A percentile compares a stretch with the other conserved stretches of the same genome.
phyloP scores from a whole-genome alignment of 2,888 invertebrate genomes.

The Lampropteryx suffumata region DNA sequence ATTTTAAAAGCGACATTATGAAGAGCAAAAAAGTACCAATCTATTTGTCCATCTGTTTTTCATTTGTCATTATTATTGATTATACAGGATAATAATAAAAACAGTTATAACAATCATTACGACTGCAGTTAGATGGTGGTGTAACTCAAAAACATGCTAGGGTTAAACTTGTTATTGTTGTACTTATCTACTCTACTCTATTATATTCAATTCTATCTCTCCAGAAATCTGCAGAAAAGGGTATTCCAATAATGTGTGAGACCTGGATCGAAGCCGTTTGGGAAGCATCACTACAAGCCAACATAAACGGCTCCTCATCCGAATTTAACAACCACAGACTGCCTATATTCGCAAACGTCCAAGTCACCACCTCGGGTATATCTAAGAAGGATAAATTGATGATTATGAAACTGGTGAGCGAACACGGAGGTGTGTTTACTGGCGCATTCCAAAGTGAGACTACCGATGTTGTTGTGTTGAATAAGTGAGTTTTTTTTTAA shows the following conservation, averaged over 20 bases:
- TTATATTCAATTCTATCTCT: neutral
- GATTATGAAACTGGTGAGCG: constrained; percentile 86
- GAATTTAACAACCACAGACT: constrained; percentile 83
- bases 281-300: constrained; percentile 85
- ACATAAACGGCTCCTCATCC: constrained; percentile 84
- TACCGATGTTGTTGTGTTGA: constrained; percentile 82
- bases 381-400: constrained; percentile 83
- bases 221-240: constrained; percentile 86
- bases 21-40: too few relatives aligned
- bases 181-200: too few relatives aligned
- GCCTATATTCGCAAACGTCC: constrained; percentile 90
- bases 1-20: too few relatives aligned
- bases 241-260: constrained; percentile 88
- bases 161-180: too few relatives aligned
- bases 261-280: constrained; percentile 93
- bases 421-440: constrained; percentile 87
- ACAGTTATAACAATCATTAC: too few relatives aligned
- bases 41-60: too few relatives aligned
- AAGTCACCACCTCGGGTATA: constrained; percentile 91
- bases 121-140: too few relatives aligned
- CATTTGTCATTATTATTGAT: too few relatives aligned
- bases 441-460: constrained; percentile 77
- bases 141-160: too few relatives aligned
- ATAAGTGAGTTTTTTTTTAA: constrained; percentile 67
- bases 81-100: too few relatives aligned